Evolutionary conservation across 2,888 invertebrate species (phyloP).

Genomic region (Byasa hedistus): DNA sequence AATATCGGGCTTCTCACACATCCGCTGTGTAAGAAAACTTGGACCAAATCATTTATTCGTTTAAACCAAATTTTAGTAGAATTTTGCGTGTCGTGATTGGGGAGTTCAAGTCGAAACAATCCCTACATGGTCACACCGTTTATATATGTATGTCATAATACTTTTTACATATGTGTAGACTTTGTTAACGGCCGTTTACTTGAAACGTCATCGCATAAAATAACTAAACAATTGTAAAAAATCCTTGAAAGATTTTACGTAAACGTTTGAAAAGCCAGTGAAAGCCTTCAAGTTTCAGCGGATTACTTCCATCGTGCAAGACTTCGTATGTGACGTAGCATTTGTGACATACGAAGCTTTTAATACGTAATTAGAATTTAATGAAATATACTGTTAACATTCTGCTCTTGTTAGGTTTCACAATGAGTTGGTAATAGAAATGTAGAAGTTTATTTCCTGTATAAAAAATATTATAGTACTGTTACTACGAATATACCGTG

Average conservation of each 20-base stretch:
- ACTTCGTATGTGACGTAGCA: constrained; percentile 12
- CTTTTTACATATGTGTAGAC: too few species aligned
- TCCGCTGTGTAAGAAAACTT: too few species aligned
- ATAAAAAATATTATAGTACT: neutral
- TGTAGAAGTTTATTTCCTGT: neutral
- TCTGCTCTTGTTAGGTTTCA: constrained; percentile 8
- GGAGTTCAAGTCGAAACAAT: too few species aligned
- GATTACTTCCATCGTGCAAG: constrained; percentile 15
- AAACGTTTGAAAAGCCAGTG: constrained; percentile 9
- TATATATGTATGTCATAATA: too few species aligned
- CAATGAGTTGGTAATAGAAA: neutral
- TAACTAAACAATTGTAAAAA: neutral
- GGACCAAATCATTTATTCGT: too few species aligned
- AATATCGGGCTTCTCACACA: too few species aligned
- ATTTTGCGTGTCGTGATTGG: too few species aligned
- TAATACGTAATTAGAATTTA: constrained; percentile 16
- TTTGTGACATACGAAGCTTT: constrained; percentile 17
- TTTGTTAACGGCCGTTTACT: neutral
- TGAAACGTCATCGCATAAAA: neutral
- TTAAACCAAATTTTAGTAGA: too few species aligned
- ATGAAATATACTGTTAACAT: constrained; percentile 11
- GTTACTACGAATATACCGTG: too few species aligned
- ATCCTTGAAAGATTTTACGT: neutral
- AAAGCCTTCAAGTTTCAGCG: constrained; percentile 19
- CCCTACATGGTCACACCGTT: too few species aligned